These are phyloP conservation scores for Rhinichthys klamathensis DNA, from an alignment of 2,113 vertebrate genomes.

Conservation along the genomic window DNA sequence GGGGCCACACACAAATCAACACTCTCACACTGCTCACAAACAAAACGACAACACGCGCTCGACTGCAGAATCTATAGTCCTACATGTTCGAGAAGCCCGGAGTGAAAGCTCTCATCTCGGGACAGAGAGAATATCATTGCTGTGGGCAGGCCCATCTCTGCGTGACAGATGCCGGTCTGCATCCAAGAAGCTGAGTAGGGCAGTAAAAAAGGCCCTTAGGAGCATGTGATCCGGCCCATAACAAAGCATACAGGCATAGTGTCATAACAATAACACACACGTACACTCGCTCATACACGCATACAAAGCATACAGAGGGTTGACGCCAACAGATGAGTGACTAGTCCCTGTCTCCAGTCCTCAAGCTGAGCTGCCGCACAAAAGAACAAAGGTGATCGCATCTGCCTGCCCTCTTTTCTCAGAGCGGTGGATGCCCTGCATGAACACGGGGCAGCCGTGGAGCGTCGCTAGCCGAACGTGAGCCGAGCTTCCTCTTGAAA, in stretches of 20 bases:
- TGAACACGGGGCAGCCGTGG: constrained; percentile 67
- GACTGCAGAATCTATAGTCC: constrained; percentile 51
- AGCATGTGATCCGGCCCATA: constrained; percentile 58
- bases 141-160: constrained; percentile 75
- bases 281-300: constrained; percentile 47
- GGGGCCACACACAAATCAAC: constrained; percentile 44
- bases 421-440: constrained; percentile 67
- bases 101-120: constrained; percentile 75
- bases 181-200: constrained; percentile 53
- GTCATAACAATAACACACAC: constrained; percentile 55
- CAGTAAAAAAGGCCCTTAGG: constrained; percentile 60
- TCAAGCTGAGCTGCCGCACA: constrained; percentile 53
- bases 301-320: constrained; percentile 62
- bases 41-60: constrained; percentile 26
- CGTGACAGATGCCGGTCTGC: constrained; percentile 59
- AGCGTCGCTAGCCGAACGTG: constrained; percentile 77
- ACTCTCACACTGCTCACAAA: constrained; percentile 16
- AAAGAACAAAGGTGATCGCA: constrained; percentile 34
- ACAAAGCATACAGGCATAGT: constrained; percentile 62
- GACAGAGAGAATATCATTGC: constrained; percentile 74
- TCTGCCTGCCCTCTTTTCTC: constrained; percentile 55
- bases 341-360: constrained; percentile 58
- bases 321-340: constrained; percentile 72
- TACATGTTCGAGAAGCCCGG: constrained; percentile 62
- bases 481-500: constrained; percentile 75